Evolutionary conservation across 2,888 invertebrate genomes (phyloP), one percentile per base, ranked within the genome.

Genomic region (Sepiola atlantica): DNA sequence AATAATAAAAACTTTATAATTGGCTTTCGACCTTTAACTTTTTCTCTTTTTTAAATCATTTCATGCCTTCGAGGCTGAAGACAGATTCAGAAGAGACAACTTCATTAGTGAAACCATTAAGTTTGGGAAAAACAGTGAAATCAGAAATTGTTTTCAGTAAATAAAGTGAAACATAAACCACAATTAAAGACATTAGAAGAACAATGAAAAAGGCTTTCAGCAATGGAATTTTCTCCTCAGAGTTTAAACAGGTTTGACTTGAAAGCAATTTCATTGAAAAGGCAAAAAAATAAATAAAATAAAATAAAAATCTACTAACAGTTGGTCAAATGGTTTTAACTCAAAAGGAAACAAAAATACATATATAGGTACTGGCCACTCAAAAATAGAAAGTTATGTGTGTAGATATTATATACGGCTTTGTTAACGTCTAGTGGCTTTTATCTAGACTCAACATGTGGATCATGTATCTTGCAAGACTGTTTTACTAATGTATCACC

Each of bases 11-110:
- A 77, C n/a, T 77, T 77, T 77, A n/a, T 77, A 77, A 77, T 77
- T 77, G 77, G 77, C 77, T 77, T 77, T 77, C 77, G 32, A 77
- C 77, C 77, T 77, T 77, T 77, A 32, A 32, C 32, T 77, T n/a
- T n/a, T 32, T 61, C 24, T 61, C 4, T 61, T 6, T 77, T 77
- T n/a, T 77, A 4, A 77, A 77, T 77, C 32, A 77, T 77, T 77
- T 77, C 32, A n/a, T 18, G 32, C 77, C 77, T 77, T 77, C 77
- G n/a, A 32, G 77, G 77, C n/a, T 77, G 77, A 77, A 77, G 77
- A 77, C 77, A 77, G n/a, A 77, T 77, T n/a, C 77, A 77, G n/a
- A 77, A 77, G 77, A 77, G 77, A 77, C 77, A 77, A 77, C 77
- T 77, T 77, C 77, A 77, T 77, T 77, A 77, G 77, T 32, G 77